These are phyloP conservation scores for Neodiprion lecontei DNA, from an alignment of 1,140 invertebrate species.

Conservation along the genomic window DNA sequence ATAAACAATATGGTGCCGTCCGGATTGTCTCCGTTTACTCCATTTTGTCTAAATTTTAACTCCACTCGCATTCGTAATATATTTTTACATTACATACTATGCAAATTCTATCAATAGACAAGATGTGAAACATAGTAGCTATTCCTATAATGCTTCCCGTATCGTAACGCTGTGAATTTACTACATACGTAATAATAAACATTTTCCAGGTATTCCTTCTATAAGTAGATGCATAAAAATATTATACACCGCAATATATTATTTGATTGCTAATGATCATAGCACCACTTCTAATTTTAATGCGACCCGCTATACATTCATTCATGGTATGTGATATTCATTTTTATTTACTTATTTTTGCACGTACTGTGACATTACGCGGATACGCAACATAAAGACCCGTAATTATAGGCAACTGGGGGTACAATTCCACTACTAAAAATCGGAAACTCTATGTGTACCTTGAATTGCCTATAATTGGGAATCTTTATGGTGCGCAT, in stretches of 20 bases:
- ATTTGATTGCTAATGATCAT: background rate
- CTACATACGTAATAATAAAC: background rate
- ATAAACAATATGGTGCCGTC: slow-evolving; percentile 7
- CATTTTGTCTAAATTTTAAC: background rate
- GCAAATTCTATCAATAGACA: background rate
- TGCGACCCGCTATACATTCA: background rate
- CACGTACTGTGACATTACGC: too few relatives aligned
- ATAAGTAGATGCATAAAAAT: background rate
- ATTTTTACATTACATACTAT: background rate
- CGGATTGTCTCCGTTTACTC: background rate
- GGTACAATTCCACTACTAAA: too few relatives aligned
- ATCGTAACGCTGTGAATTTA: background rate
- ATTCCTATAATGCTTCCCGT: background rate
- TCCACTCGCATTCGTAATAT: background rate
- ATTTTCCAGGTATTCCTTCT: background rate
- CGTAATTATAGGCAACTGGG: too few relatives aligned
- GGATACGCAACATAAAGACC: too few relatives aligned
- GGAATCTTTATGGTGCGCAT: too few relatives aligned
- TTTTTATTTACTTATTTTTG: too few relatives aligned
- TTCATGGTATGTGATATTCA: background rate
- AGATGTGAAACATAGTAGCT: background rate
- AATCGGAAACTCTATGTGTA: too few relatives aligned
- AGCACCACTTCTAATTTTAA: background rate
- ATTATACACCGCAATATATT: background rate
- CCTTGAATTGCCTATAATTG: too few relatives aligned